Conservation (phyloP, 2,113 vertebrate species). For the Mus pahari region DNA sequence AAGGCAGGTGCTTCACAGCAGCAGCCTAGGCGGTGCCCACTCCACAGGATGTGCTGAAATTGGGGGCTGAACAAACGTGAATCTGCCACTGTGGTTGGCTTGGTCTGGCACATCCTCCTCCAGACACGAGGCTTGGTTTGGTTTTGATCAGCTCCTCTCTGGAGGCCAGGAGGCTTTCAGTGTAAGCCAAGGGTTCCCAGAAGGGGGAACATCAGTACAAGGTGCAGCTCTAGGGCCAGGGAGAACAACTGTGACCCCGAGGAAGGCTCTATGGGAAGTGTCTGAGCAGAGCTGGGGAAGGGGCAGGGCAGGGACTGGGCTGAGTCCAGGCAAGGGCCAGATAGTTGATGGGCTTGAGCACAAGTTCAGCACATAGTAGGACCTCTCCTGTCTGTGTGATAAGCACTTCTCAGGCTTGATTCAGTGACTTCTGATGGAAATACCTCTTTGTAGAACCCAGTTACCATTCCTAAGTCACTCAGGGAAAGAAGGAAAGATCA, state of each 20-base stretch:
- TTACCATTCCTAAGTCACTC: neutral
- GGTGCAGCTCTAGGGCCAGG: neutral
- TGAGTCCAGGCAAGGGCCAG: neutral
- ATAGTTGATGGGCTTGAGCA: neutral
- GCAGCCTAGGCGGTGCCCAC: neutral
- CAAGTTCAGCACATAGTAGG: neutral
- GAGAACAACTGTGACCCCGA: neutral
- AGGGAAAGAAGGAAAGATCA: neutral
- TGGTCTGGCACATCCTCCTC: neutral
- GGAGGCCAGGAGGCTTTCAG: neutral
- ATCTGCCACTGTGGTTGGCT: too few relatives aligned
- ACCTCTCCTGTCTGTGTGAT: neutral
- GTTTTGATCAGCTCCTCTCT: neutral
- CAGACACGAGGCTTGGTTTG: fast-evolving
- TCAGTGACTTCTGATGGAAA: neutral
- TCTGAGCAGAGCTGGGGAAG: neutral
- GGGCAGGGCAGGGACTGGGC: fast-evolving
- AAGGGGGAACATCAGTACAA: neutral
- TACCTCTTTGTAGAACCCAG: neutral
- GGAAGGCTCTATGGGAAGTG: neutral
- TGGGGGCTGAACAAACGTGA: neutral
- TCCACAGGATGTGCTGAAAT: neutral
- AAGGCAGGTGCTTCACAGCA: neutral
- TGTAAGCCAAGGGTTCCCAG: neutral
- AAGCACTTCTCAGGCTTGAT: neutral